Conservation (phyloP, 2,797 vertebrate genomes). For the Steatocranus sp. region DNA sequence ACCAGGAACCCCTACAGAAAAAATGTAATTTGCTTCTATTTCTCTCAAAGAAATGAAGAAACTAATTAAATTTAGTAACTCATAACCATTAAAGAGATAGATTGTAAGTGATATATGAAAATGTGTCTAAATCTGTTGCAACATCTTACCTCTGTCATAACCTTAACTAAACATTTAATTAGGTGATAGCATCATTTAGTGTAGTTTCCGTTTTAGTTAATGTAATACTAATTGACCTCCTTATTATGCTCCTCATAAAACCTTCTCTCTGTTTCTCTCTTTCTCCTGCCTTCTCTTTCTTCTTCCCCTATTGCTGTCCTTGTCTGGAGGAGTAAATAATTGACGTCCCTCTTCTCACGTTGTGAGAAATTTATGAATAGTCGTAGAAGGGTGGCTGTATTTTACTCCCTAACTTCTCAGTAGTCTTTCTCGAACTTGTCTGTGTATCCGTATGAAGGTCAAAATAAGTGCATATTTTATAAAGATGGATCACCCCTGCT, state of each 20-base stretch:
- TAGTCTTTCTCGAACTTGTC: constrained; percentile 60
- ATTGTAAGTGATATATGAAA: background rate
- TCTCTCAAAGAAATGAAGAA: background rate
- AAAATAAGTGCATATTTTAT: constrained; percentile 72
- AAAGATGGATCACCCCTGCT: constrained; percentile 64
- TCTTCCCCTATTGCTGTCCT: constrained; percentile 44
- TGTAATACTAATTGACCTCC: background rate
- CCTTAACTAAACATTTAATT: background rate
- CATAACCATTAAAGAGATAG: background rate
- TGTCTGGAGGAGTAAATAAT: constrained; percentile 71
- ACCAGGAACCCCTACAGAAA: background rate
- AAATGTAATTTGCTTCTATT: background rate
- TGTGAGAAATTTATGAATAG: constrained; percentile 74
- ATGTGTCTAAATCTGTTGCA: background rate
- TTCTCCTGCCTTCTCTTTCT: background rate
- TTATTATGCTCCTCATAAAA: background rate
- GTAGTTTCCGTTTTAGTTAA: background rate
- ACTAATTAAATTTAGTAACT: background rate
- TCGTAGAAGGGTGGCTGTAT: constrained; percentile 52
- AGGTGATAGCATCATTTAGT: background rate
- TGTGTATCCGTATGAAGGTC: constrained; percentile 71
- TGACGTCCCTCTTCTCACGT: constrained; percentile 54
- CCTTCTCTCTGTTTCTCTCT: background rate
- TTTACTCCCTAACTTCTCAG: constrained; percentile 61
- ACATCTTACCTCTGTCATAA: background rate